Base-by-base conservation (phyloP, 35 echinoderm and acorn worm species). In the Diadema setosum region DNA sequence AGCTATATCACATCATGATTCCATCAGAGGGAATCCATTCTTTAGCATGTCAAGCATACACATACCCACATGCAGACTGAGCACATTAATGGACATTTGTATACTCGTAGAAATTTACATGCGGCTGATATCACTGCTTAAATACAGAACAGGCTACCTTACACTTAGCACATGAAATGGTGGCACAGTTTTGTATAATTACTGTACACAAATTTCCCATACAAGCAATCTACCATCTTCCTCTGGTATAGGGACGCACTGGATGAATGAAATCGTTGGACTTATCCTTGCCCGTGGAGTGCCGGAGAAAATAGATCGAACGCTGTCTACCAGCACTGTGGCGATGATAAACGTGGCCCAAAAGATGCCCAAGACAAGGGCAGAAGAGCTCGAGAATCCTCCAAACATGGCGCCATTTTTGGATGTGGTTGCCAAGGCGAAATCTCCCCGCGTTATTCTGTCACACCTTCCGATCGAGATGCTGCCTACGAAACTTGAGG, bases 241-340 rank as follows among this genome's bases (percentile, higher is more conserved):
- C 2, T 55, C 21, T 55, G 21, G 12, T 16, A 0, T 27, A 93
- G 91, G 91, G 26, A 93, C 91, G 7, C 91, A 93, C 37, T 93
- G 91, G 91, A 88, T 82, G 23, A 67, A 44, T 59, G 85, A 93
- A 64, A 87, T 88, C 42, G 80, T 87, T n/a, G 59, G 64, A 2
- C 76, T 88, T 7, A 87, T 93, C 5, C 75, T 88, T 3, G 61
- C 78, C 7, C 44, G 84, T 1, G 91, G 91, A 6, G 46, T 82
- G 20, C 42, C 85, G 5, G 85, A 93, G 1, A 83, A 84, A 36
- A 88, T 93, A 17, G 35, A 93, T 25, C 58, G 91, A 46, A 35
- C 34, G 52, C 37, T 18, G 17, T 85, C 20, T 20, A 33, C 70
- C 1, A 23, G 33, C 8, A 40, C 25, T 20, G 27, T 76, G 37